Base-by-base conservation (phyloP, 2,113 vertebrate species). In the Pogona vitticeps region DNA sequence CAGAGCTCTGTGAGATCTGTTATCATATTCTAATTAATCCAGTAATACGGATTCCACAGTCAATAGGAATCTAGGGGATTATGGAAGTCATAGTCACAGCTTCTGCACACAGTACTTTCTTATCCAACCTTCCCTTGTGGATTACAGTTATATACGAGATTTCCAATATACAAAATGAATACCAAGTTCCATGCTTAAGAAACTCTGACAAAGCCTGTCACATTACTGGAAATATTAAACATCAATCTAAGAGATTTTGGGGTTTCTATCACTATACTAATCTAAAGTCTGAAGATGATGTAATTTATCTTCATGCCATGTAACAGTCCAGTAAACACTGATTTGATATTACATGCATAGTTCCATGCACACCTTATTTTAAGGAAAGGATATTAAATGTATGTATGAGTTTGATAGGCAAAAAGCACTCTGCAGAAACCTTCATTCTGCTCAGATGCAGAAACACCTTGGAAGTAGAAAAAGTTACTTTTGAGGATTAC, bases 321-420 rank as follows among this genome's bases (percentile, higher is more conserved):
- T 68, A 89, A 88, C 75, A 90, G n/a, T 14, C 61, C 67, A 68
- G 3, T 40, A 65, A 86, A 73, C 13, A 46, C 23, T 75, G 88
- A 87, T 36, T 12, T 81, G 56, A 83, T 91, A 90, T 79, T 14
- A 87, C 0, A 1, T 17, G 1, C 23, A 52, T 1, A 75, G 13
- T 59, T 89, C 78, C 72, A 78, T 7, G 82, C 67, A 38, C 46
- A 70, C 67, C 76, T 73, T 26, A 2, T 75, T 87, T 91, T 31
- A 0, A 82, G 76, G 89, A 88, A 88, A 65, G 12, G 8, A 26
- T 10, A 52, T 80, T 58, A 84, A 86, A 68, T 1, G 2, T 2
- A 73, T 90, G 17, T 2, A 73, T 90, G 17, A n/a, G 78, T 67
- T 76, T 87, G 52, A 82, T 56, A 63, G 90, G 77, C 28, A 88